phyloP scores from a whole-genome alignment of 1,140 invertebrate genomes.

The Diorhabda carinulata region DNA sequence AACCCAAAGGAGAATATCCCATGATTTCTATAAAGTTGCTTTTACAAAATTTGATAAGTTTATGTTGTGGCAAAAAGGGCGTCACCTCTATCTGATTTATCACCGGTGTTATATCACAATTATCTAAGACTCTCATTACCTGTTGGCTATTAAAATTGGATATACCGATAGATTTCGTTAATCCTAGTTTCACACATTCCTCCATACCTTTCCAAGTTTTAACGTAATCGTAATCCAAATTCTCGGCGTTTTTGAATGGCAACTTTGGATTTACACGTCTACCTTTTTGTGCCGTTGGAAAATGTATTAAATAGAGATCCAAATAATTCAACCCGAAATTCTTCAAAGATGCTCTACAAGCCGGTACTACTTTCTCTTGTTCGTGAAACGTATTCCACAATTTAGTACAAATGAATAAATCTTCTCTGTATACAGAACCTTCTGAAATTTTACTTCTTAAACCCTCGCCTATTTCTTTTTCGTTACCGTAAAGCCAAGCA shows the following conservation, averaged over 20 bases:
- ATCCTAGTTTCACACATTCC: slow-evolving; percentile 62
- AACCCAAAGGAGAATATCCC: slow-evolving; percentile 76
- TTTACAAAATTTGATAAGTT: slow-evolving; percentile 52
- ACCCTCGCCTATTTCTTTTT: slow-evolving; percentile 75
- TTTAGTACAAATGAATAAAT: slow-evolving; percentile 80
- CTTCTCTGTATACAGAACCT: slow-evolving; percentile 73
- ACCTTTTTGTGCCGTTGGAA: slow-evolving; percentile 56
- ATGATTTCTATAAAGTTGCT: slow-evolving; percentile 61
- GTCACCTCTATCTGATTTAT: slow-evolving; percentile 58
- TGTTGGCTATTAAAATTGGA: slow-evolving; percentile 83
- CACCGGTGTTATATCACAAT: slow-evolving; percentile 66
- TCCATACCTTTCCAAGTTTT: slow-evolving; percentile 84
- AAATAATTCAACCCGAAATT: slow-evolving; percentile 67
- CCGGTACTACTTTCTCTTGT: slow-evolving; percentile 53
- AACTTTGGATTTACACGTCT: slow-evolving; percentile 24
- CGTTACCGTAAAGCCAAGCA: slow-evolving; percentile 79
- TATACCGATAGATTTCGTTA: slow-evolving; percentile 72
- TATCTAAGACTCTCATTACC: slow-evolving; percentile 62
- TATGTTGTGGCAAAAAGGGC: slow-evolving; percentile 38
- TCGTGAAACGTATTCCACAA: slow-evolving; percentile 63
- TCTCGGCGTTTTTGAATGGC: slow-evolving; percentile 34
- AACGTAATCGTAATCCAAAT: slow-evolving; percentile 64
- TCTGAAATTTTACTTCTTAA: slow-evolving; percentile 67
- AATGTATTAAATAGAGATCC: slow-evolving; percentile 77
- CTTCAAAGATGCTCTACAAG: slow-evolving; percentile 54